These are phyloP conservation scores for Sphenodon punctatus DNA, from an alignment of 2,797 vertebrate genomes.

Conservation along the genomic window DNA sequence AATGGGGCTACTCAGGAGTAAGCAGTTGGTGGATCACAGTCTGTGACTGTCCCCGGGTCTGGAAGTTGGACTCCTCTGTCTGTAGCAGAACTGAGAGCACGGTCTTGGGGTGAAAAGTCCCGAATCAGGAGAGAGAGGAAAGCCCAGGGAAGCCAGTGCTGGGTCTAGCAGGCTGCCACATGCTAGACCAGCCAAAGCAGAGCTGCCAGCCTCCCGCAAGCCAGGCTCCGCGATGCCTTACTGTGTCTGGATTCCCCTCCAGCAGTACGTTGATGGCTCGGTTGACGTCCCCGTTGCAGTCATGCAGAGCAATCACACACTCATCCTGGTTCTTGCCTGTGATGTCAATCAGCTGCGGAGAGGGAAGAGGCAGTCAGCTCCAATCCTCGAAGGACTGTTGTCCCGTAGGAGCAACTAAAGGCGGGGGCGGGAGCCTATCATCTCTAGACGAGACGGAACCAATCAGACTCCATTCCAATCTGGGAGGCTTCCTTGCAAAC, in stretches of 20 bases:
- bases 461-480: too few relatives aligned
- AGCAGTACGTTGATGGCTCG: constrained; percentile 98
- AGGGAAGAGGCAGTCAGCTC: not conserved
- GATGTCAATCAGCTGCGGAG: constrained; percentile 93
- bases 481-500: too few relatives aligned
- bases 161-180: not conserved
- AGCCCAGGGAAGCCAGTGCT: too few relatives aligned
- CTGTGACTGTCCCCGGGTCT: too few relatives aligned
- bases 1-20: too few relatives aligned
- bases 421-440: too few relatives aligned
- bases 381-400: accelerated
- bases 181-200: not conserved
- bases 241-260: constrained; percentile 98
- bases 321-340: constrained; percentile 99
- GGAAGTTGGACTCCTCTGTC: too few relatives aligned
- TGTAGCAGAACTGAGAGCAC: too few relatives aligned
- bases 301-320: constrained; percentile 98
- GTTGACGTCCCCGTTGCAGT: constrained; percentile 98
- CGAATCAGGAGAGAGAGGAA: too few relatives aligned
- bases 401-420: not conserved
- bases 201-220: not conserved
- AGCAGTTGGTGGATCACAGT: too few relatives aligned
- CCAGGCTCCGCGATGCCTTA: constrained; percentile 69
- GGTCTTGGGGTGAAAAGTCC: too few relatives aligned
- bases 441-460: too few relatives aligned